Conservation (phyloP, 2,113 vertebrate genomes). For the Willisornis vidua region DNA sequence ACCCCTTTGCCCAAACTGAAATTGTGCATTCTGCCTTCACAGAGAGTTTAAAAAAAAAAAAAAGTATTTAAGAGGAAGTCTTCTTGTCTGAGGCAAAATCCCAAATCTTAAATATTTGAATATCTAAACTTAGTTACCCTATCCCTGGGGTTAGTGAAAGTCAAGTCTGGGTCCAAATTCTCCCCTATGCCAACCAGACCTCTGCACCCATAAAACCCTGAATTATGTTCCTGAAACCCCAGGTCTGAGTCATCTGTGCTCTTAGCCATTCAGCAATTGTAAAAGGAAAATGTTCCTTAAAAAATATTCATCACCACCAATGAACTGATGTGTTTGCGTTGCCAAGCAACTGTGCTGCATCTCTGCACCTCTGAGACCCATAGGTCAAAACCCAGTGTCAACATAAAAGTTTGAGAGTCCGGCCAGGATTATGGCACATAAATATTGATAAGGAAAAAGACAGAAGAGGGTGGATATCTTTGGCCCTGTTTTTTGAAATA, state of each 20-base stretch:
- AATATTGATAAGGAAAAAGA: background rate
- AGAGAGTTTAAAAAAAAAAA: background rate
- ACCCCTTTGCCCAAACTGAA: accelerated
- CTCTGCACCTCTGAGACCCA: background rate
- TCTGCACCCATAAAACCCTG: background rate
- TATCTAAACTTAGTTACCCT: background rate
- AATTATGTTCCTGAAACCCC: background rate
- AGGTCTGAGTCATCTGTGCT: background rate
- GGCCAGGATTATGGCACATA: background rate
- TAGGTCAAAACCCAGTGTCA: slow-evolving; percentile 1
- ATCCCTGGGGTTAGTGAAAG: background rate
- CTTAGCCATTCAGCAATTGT: background rate
- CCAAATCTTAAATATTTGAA: background rate
- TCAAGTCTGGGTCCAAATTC: background rate
- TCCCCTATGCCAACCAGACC: background rate
- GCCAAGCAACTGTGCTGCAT: slow-evolving; percentile 4
- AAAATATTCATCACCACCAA: background rate
- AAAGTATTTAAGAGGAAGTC: background rate
- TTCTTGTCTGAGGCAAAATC: background rate
- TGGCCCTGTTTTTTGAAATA: background rate
- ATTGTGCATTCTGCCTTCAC: background rate
- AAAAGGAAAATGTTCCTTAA: slow-evolving; percentile 6
- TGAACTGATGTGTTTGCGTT: background rate
- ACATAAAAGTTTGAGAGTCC: slow-evolving; percentile 17
- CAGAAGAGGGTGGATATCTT: background rate